Evolutionary conservation across 1,140 invertebrate species (phyloP).

Genomic region (Drosophila tani): DNA sequence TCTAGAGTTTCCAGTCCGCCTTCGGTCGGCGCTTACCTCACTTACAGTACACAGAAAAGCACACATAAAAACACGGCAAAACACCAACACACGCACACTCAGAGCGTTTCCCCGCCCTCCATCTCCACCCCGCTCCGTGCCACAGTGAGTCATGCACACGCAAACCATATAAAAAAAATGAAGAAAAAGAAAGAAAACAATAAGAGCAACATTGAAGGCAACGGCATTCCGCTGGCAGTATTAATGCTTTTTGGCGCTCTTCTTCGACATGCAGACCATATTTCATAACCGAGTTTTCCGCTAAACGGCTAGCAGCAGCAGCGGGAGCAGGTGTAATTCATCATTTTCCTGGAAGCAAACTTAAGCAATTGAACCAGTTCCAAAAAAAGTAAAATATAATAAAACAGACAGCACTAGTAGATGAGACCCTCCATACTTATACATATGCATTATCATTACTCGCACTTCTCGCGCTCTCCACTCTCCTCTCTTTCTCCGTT

Average conservation of each 20-base stretch:
- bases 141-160: constrained; percentile 74
- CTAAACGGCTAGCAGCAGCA: not conserved
- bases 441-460: constrained; percentile 56
- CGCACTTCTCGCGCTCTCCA: constrained; percentile 30
- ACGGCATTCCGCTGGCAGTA: constrained; percentile 42
- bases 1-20: constrained; percentile 56
- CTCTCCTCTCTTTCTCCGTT: constrained; percentile 31
- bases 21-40: constrained; percentile 48
- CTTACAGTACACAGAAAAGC: constrained; percentile 35
- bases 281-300: constrained; percentile 37
- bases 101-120: constrained; percentile 52
- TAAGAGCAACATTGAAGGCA: constrained; percentile 47
- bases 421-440: constrained; percentile 7
- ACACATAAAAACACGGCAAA: constrained; percentile 20
- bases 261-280: constrained; percentile 26
- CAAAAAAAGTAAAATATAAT: constrained; percentile 7
- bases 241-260: constrained; percentile 43
- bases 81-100: not conserved
- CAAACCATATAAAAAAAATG: constrained; percentile 58
- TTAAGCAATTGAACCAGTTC: constrained; percentile 51
- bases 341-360: constrained; percentile 41
- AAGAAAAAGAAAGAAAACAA: constrained; percentile 37
- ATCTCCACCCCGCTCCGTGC: constrained; percentile 28
- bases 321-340: constrained; percentile 21
- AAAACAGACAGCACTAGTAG: constrained; percentile 9